Conservation (phyloP, 2,113 vertebrate genomes). For the Daboia siamensis region DNA sequence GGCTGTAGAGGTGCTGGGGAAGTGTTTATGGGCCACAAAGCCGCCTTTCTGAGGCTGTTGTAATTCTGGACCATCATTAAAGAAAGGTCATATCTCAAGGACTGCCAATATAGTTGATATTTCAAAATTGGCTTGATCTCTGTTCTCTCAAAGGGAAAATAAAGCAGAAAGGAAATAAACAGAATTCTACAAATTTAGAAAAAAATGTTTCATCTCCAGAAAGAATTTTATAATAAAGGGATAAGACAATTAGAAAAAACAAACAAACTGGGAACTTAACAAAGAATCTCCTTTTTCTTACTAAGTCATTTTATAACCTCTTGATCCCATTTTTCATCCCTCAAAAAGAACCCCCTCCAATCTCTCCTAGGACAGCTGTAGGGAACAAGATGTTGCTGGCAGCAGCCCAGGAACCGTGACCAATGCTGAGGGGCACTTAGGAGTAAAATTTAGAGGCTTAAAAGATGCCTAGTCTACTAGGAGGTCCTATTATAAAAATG, state of each 20-base stretch:
- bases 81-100: not conserved
- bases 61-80: not conserved
- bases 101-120: not conserved
- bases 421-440: not conserved
- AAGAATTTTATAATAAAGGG: not conserved
- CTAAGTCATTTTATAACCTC: not conserved
- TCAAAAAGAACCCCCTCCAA: not conserved
- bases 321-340: not conserved
- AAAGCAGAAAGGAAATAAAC: not conserved
- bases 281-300: not conserved
- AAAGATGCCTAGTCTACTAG: not conserved
- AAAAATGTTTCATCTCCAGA: not conserved
- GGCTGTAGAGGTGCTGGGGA: not conserved
- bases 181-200: not conserved
- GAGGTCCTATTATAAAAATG: not conserved
- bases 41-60: not conserved
- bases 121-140: not conserved
- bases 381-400: not conserved
- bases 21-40: not conserved
- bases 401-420: not conserved
- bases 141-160: not conserved
- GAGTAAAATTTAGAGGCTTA: not conserved
- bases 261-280: not conserved
- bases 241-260: not conserved
- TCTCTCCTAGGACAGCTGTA: not conserved